A percentile compares a stretch with the other conserved stretches of the same genome.
phyloP scores from a whole-genome alignment of 2,113 vertebrate species.

The Myrmophylax atrothorax region DNA sequence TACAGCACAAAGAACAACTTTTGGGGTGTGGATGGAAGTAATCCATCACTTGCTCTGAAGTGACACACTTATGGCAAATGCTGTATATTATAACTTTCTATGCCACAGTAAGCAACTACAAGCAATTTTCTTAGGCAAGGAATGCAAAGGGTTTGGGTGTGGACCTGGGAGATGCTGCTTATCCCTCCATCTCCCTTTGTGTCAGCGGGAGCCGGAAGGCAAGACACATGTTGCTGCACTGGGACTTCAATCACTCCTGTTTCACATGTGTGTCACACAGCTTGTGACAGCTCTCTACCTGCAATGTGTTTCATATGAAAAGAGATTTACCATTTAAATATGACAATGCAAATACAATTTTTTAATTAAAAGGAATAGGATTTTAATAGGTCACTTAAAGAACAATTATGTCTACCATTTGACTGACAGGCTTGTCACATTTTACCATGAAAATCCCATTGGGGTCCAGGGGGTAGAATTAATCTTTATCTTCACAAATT shows the following conservation, averaged over 20 bases:
- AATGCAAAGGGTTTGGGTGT: conserved; percentile 43
- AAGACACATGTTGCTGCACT: not conserved
- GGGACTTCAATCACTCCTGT: not conserved
- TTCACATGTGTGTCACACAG: not conserved
- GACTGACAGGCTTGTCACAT: not conserved
- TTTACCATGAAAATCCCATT: not conserved
- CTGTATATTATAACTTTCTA: not conserved
- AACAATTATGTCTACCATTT: not conserved
- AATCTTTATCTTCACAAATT: not conserved
- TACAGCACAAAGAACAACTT: not conserved
- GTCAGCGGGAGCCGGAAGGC: not conserved
- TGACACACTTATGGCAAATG: conserved; percentile 51
- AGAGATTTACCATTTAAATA: not conserved
- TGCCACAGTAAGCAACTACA: conserved; percentile 7
- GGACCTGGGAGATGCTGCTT: conserved; percentile 32
- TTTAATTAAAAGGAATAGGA: conserved; percentile 48
- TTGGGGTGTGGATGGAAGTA: conserved; percentile 45
- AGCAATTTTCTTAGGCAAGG: conserved; percentile 33
- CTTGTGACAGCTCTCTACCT: not conserved
- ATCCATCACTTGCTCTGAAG: conserved; percentile 49
- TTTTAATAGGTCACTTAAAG: conserved; percentile 30
- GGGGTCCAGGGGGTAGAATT: not conserved
- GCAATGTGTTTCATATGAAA: not conserved
- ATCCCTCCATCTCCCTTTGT: conserved; percentile 21
- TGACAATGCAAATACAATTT: not conserved